A percentile compares a stretch with the other conserved stretches of the same genome.
Conservation (phyloP, 2,888 invertebrate species). For the Ormyrus pomaceus region DNA sequence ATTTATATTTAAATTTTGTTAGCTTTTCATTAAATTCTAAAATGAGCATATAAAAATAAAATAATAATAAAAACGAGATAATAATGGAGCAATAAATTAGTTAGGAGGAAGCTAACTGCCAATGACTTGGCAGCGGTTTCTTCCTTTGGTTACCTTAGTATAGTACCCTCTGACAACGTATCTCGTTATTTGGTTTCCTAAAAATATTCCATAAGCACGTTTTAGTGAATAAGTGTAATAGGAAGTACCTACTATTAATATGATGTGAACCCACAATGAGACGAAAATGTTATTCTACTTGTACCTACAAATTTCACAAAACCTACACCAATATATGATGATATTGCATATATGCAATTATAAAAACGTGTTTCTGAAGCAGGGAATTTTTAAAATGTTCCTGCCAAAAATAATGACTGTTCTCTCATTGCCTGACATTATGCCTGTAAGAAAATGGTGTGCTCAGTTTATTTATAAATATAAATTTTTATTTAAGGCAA, state of each 20-base stretch:
- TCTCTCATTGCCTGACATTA: conserved; percentile 20
- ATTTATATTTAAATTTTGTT: too few relatives aligned
- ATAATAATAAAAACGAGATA: too few relatives aligned
- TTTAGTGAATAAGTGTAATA: conserved; percentile 46
- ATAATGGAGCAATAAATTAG: too few relatives aligned
- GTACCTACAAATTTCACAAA: conserved; percentile 56
- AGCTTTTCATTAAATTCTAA: too few relatives aligned
- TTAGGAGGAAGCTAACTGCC: too few relatives aligned
- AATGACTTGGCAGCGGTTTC: too few relatives aligned
- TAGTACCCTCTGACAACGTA: too few relatives aligned
- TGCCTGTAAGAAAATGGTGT: conserved; percentile 6
- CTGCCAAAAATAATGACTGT: conserved; percentile 37
- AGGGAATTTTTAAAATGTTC: conserved; percentile 56
- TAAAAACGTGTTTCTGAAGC: conserved; percentile 54
- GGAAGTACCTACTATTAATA: conserved; percentile 45
- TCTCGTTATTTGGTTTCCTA: not conserved
- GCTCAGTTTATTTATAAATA: too few relatives aligned
- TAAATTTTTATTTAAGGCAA: too few relatives aligned
- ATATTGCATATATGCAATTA: conserved; percentile 51
- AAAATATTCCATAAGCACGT: not conserved
- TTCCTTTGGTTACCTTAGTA: not conserved
- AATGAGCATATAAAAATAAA: too few relatives aligned
- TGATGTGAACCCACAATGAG: conserved; percentile 55
- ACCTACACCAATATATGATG: conserved; percentile 52
- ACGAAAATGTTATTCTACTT: conserved; percentile 52